These are phyloP conservation scores for Cyanoderma ruficeps DNA, from an alignment of 2,113 vertebrate genomes.

Conservation along the genomic window DNA sequence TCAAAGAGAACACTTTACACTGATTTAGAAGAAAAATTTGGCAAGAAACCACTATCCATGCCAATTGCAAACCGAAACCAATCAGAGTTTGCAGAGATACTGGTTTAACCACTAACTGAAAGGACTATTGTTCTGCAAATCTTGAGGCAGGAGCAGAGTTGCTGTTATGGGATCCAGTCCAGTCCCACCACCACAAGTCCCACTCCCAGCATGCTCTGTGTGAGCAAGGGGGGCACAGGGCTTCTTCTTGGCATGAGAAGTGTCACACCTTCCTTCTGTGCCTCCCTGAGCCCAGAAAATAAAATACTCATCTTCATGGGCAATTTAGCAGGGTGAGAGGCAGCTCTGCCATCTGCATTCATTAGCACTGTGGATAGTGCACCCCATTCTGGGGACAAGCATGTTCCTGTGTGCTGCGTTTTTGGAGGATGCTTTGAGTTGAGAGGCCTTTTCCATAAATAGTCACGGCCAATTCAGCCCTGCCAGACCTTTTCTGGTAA, in stretches of 20 bases:
- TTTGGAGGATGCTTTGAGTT: not conserved
- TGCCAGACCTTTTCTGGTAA: conserved; percentile 24
- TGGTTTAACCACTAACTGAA: not conserved
- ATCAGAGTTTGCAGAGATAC: not conserved
- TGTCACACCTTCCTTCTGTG: not conserved
- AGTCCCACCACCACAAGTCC: not conserved
- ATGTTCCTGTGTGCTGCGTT: not conserved
- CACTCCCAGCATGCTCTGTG: accelerated
- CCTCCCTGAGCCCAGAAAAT: not conserved
- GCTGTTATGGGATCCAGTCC: not conserved
- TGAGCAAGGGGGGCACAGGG: accelerated
- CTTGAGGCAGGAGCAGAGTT: not conserved
- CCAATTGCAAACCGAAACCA: not conserved
- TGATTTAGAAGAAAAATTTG: not conserved
- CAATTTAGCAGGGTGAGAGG: not conserved
- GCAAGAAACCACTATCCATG: not conserved
- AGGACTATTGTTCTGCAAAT: not conserved
- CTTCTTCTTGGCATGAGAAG: not conserved
- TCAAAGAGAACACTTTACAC: not conserved
- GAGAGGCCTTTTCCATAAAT: not conserved
- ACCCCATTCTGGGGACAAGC: not conserved
- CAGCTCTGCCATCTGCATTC: not conserved
- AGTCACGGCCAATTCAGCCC: not conserved
- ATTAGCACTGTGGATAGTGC: not conserved
- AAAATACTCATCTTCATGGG: not conserved